phyloP scores from a whole-genome alignment of 2,113 vertebrate species.

The Gopherus evgoodei region DNA sequence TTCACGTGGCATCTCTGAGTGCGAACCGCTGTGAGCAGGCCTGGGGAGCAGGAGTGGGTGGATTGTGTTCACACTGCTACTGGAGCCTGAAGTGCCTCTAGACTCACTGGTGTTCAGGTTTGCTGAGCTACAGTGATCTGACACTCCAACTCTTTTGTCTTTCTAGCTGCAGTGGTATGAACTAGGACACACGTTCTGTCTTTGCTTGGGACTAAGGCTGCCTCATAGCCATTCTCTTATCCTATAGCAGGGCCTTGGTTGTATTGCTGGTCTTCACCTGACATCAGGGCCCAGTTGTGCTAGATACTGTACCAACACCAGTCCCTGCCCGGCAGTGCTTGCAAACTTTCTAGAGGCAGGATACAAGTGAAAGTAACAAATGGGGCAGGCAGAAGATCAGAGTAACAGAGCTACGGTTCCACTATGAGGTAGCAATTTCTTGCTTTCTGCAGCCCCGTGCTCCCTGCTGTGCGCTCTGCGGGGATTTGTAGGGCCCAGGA shows the following conservation, averaged over 20 bases:
- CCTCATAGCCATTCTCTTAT: background rate
- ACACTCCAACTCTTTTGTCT: background rate
- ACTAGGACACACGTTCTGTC: no score
- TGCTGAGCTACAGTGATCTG: background rate
- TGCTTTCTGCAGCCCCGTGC: background rate
- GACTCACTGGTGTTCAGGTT: background rate
- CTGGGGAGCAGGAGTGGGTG: background rate
- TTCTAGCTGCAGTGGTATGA: no score
- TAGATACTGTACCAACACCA: background rate
- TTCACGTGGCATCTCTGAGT: no score
- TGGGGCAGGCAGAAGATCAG: background rate
- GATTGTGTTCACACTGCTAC: background rate
- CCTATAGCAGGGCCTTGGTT: background rate
- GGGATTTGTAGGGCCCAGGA: background rate
- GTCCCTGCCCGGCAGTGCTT: background rate
- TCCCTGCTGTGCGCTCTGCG: no score
- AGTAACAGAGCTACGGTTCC: background rate
- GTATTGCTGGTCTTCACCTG: no score
- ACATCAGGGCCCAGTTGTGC: background rate
- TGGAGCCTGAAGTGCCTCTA: no score
- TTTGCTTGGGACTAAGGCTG: no score
- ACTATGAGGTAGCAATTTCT: background rate
- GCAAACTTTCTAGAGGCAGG: background rate
- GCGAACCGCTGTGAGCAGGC: background rate
- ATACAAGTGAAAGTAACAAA: accelerated